Base-by-base conservation (phyloP, 1,140 invertebrate genomes). In the Drosophila fuyamai region DNA sequence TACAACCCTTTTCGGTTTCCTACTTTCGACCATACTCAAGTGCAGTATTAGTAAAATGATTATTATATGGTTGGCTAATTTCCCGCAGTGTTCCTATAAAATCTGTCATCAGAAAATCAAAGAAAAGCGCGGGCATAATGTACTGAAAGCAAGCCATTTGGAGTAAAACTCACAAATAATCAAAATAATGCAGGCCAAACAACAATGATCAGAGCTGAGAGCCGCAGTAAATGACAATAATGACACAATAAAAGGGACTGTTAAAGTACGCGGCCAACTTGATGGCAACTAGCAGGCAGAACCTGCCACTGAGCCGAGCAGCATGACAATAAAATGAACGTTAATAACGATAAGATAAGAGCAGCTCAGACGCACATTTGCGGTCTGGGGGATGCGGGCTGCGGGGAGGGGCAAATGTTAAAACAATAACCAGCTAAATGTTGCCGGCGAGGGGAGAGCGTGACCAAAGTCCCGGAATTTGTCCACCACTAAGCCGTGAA, bases 271-370 rank as follows among this genome's bases (percentile, higher is more conserved):
- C 84, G 71, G 70, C 61, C 76, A 73, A 82, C 76, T 78, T 63
- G 76, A 76, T 79, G 71, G 62, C 76, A 73, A 70, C 61, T 62
- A 63, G 56, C 61, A 79, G 23, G 43, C 44, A 58, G 40, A 63
- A 66, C 12, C 56, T 71, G 62, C 62, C 63, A 56, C 40, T 29
- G 58, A 60, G 56, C 32, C 44, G 65, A 63, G 47, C 74, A 73
- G 76, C 73, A 89, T 61, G 73, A 89, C 80, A 89, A 89, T 89
- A 89, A 89, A 89, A 89, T 59, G 70, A 89, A 89, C 84, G 84
- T 89, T 89, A 89, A 89, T 89, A 89, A 89, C 76, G 84, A 89
- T 89, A 89, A 89, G 84, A 89, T 89, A 88, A 83, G 82, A 83
- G 76, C 62, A 71, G 61, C 66, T 71, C 62, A 63, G 79, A 67